These are phyloP conservation scores for Parascotia fuliginaria DNA, from an alignment of 2,888 invertebrate species.

Conservation along the genomic window DNA sequence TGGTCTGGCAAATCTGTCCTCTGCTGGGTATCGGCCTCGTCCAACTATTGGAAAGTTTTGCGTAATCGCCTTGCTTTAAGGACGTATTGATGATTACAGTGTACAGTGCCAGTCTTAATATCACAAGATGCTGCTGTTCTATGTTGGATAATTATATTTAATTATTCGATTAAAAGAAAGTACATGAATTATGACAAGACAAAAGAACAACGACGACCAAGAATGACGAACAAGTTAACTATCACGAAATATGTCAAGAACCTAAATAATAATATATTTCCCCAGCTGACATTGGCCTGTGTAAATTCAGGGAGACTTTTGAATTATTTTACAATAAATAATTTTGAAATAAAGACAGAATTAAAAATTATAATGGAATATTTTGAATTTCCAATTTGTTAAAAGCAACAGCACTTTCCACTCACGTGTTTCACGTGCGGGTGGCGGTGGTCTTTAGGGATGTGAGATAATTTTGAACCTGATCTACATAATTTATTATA, in stretches of 20 bases:
- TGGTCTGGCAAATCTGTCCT: too few species aligned
- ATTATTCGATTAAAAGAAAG: too few species aligned
- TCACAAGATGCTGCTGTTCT: too few species aligned
- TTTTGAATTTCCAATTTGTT: constrained; percentile 32
- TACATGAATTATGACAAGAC: too few species aligned
- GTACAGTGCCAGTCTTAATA: too few species aligned
- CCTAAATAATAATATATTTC: not conserved
- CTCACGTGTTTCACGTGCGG: constrained; percentile 50
- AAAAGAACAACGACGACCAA: too few species aligned
- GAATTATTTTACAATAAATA: constrained; percentile 22
- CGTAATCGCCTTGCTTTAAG: too few species aligned
- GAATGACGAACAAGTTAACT: too few species aligned
- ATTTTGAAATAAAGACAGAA: constrained; percentile 23
- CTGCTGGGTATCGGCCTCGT: too few species aligned
- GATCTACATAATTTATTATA: not conserved
- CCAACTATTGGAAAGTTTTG: too few species aligned
- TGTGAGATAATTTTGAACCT: not conserved
- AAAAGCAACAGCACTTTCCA: constrained; percentile 33
- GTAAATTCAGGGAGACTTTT: not conserved
- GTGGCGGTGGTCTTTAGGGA: constrained; percentile 21
- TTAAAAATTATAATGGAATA: constrained; percentile 32
- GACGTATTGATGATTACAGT: too few species aligned
- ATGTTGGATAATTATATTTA: too few species aligned
- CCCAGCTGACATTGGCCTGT: constrained; percentile 1
- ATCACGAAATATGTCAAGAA: not conserved